Base-by-base conservation (phyloP, 2,888 invertebrate species). In the Oegoconia quadripuncta region DNA sequence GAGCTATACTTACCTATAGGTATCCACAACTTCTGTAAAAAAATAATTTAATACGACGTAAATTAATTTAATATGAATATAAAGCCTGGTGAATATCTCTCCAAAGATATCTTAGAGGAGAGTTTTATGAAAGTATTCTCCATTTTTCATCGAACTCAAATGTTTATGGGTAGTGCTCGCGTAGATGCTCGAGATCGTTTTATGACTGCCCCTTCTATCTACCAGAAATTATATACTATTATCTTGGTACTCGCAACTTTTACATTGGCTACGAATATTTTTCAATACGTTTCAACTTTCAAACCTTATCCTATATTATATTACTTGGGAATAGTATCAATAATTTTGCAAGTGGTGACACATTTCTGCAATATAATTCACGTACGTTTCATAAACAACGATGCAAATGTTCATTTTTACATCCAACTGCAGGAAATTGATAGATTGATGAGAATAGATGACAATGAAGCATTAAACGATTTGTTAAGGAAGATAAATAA, bases 41-140 rank as follows among this genome's bases (percentile, higher is more conserved):
- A n/a, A n/a, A n/a, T n/a, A n/a, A n/a, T n/a, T n/a, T n/a, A n/a
- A n/a, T n/a, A n/a, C n/a, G n/a, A n/a, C n/a, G n/a, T n/a, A n/a
- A n/a, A n/a, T n/a, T n/a, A n/a, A n/a, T n/a, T n/a, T n/a, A 41
- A 29, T 16, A 26, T 22, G 18, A 17, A 15, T 16, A 22, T 39
- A 4, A 12, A 17, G 15, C 4, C 6, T 13, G 14, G 32, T 34
- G 74, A 77, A 52, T 73, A 72, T 43, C 38, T 71, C 5, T 73
- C 74, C 2, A 53, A 57, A 41, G 70, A 75, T 30, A 71, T 77
- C 22, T 52, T 78, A 29, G 64, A 74, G 9, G 59, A 70, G 26
- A 50, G 60, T 17, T 70, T 70, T 13, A 39, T 69, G 0, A 64
- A 59, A 30, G 45, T 55, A 16, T 63, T 72, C 23, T 42, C 35